Evolutionary conservation across 2,113 vertebrate genomes (phyloP).

Genomic region (Austrofundulus limnaeus): DNA sequence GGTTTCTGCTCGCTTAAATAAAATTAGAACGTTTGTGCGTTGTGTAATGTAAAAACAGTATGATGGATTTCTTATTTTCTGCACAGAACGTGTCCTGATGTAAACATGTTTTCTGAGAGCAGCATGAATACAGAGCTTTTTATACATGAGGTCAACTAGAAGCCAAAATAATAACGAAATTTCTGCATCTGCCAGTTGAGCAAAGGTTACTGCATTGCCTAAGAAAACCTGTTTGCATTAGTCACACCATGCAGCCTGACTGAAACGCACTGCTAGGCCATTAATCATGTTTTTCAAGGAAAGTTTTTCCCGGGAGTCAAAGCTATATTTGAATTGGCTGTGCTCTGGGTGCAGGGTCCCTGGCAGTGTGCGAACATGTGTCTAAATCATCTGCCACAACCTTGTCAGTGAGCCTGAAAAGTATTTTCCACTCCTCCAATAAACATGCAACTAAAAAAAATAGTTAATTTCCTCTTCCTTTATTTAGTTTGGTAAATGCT

Average conservation of each 20-base stretch:
- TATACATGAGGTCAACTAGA: constrained; percentile 21
- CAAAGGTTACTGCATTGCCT: constrained; percentile 60
- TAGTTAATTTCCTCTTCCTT: constrained; percentile 18
- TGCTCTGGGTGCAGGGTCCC: constrained; percentile 48
- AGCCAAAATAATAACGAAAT: constrained; percentile 19
- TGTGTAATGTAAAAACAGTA: neutral
- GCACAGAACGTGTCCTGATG: neutral
- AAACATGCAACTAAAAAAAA: constrained; percentile 43
- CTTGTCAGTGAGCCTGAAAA: constrained; percentile 33
- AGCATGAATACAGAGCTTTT: neutral
- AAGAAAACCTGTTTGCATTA: constrained; percentile 66
- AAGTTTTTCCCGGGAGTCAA: constrained; percentile 63
- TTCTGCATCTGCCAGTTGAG: constrained; percentile 40
- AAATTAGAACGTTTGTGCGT: neutral
- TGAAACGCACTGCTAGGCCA: constrained; percentile 53
- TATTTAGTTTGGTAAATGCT: neutral
- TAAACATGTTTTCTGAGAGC: constrained; percentile 7
- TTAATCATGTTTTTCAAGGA: constrained; percentile 70
- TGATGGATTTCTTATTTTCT: neutral
- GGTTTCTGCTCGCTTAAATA: constrained; percentile 13
- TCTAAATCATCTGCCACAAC: constrained; percentile 63
- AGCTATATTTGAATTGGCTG: constrained; percentile 76
- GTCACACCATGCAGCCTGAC: constrained; percentile 49
- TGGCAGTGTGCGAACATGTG: constrained; percentile 51
- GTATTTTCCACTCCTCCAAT: constrained; percentile 41